Base-by-base conservation (phyloP, 2,888 invertebrate species). In the Sphaerophoria taeniata region DNA sequence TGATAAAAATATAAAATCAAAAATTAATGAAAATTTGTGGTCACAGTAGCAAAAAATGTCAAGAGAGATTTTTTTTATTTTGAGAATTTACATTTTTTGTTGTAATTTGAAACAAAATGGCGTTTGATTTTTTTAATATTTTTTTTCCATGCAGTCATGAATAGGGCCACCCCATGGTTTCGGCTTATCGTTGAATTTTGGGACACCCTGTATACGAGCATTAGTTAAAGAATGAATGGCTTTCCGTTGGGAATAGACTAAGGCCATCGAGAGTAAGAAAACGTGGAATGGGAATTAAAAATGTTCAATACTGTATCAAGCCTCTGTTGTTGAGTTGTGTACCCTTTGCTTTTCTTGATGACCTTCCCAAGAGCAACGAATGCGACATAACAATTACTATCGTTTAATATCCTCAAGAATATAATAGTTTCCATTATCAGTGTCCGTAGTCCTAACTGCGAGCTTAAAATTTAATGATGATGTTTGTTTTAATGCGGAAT, bases 301-400 rank as follows among this genome's bases (percentile, higher is more conserved):
- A 75, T 78, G 60, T 56, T 70, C 80, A 72, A 72, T 24, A 75
- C 71, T 67, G 47, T 6, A 9, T 72, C 55, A 61, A 60, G 60
- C 33, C 4, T 56, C 72, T 43, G 34, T 69, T n/a, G 47, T 69
- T 58, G 65, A n/a, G n/a, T n/a, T 69, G 9, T 36, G 4, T 47
- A 5, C 6, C 14, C 43, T 14, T 31, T n/a, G n/a, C 7, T 11
- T 43, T 56, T 1, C 24, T 24, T 2, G 2, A 39, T 39, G 51
- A 11, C 53, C 51, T 53, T 53, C 43, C 63, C 55, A n/a, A 14
- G 31, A 43, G 16, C 58, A 43, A 76, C 79, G 79, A 14, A 34
- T 49, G 16, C 58, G 49, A 76, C 79, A 84, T 72, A 80, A 84
- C 75, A 79, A 84, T 80, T 75, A 84, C 76, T 76, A 84, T 79